Base-by-base conservation (phyloP, 2,113 vertebrate genomes). In the Gobio gobio region DNA sequence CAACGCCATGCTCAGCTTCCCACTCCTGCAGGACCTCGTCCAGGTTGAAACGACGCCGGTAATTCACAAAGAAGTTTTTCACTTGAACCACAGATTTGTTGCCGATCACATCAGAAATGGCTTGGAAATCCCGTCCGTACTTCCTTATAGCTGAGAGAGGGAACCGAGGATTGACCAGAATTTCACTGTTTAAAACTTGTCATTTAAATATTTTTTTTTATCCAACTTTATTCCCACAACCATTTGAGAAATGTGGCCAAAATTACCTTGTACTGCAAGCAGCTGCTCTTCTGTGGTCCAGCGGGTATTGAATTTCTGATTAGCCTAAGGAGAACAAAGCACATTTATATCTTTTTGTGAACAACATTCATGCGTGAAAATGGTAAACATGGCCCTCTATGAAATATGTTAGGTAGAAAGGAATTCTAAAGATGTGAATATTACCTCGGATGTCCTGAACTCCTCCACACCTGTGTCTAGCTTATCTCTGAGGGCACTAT, bases 241-340 rank as follows among this genome's bases (percentile, higher is more conserved):
- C 16, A 51, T 59, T 10, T 79, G 20, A 49, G 66, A 74, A 18
- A 73, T 36, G 64, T 10, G 43, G 8, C 12, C 56, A 84, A 73
- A n/a, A 88, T 29, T 95, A 99, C 98, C 98, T 96, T 99, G 98
- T 18, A 99, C 98, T 0, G 98, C 98, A 4, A 99, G 96, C 70
- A 99, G 97, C 90, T 99, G 98, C 89, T 99, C 98, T 85, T 99
- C 98, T 0, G 98, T 99, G 83, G 97, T 99, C 98, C 98, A 99
- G 47, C 98, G 97, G 6, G 96, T 96, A 68, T 99, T 99, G 85
- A 96, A 96, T 88, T 99, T 99, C 92, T 97, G 96, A 90, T 90
- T 91, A 70, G 49, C 47, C 80, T 82, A 49, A 56, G 20, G n/a
- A 66, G 29, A 33, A 22, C 5, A 72, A 24, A 36, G 45, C 20